These are phyloP conservation scores for Trachemys scripta DNA, from an alignment of 2,113 vertebrate species.

Conservation along the genomic window DNA sequence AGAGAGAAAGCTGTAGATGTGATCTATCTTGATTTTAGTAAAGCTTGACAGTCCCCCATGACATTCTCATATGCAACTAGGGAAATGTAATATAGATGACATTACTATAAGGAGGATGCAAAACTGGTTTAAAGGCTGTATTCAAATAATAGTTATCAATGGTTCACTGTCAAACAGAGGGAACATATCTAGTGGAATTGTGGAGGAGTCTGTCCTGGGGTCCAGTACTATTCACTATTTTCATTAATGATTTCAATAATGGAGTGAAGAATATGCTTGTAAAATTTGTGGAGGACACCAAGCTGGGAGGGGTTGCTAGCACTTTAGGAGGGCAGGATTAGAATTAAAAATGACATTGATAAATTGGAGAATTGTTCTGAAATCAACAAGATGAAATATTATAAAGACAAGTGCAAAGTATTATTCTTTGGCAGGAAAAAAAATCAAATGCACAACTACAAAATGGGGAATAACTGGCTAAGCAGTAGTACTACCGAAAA, in stretches of 20 bases:
- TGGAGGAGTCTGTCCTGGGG: not conserved
- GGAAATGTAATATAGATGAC: not conserved
- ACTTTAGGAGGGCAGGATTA: not conserved
- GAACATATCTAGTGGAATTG: not conserved
- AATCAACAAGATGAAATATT: not conserved
- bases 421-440: not conserved
- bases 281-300: not conserved
- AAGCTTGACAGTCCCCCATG: not conserved
- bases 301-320: not conserved
- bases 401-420: not conserved
- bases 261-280: not conserved
- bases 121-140: not conserved
- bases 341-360: not conserved
- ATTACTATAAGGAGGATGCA: not conserved
- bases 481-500: not conserved
- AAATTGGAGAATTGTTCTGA: not conserved
- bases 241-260: not conserved
- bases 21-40: not conserved
- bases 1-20: not conserved
- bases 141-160: too few species aligned
- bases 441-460: not conserved
- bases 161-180: not conserved
- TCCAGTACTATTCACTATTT: not conserved
- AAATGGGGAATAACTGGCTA: not conserved
- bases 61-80: not conserved